phyloP scores from a whole-genome alignment of 2,113 vertebrate genomes.

The Rhizomys pruinosus region DNA sequence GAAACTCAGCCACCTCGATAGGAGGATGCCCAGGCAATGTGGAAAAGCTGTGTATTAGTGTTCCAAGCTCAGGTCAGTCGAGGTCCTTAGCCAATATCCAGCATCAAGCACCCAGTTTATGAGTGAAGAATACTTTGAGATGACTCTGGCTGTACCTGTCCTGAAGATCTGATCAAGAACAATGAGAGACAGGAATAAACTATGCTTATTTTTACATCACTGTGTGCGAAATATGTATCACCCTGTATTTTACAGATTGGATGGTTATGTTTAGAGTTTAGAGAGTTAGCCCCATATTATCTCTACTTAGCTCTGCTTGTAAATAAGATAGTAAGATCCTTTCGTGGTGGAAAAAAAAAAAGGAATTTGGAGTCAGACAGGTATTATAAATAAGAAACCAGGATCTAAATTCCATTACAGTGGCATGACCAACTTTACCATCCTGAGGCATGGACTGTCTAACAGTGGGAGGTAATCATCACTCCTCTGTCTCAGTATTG shows the following conservation, averaged over 20 bases:
- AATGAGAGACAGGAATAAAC: not conserved
- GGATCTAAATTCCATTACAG: not conserved
- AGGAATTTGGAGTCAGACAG: not conserved
- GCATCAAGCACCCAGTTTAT: no score
- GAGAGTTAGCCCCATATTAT: not conserved
- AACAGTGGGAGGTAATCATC: not conserved
- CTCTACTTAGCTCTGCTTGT: not conserved
- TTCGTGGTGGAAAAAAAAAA: conserved; percentile 2
- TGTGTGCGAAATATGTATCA: not conserved
- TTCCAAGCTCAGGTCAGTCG: not conserved
- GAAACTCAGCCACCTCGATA: not conserved
- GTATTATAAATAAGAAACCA: not conserved
- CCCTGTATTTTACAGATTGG: not conserved
- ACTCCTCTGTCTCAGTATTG: not conserved
- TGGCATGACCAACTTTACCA: not conserved
- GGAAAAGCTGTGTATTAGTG: not conserved
- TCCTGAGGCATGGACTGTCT: not conserved
- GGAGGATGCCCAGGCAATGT: not conserved
- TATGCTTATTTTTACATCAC: not conserved
- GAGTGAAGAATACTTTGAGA: not conserved
- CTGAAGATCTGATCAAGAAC: not conserved
- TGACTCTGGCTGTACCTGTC: not conserved
- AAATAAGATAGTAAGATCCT: not conserved
- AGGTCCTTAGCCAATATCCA: not conserved
- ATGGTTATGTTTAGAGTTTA: not conserved